Evolutionary conservation across 1,140 invertebrate species (phyloP).

Genomic region (Xylocopa sonorina): DNA sequence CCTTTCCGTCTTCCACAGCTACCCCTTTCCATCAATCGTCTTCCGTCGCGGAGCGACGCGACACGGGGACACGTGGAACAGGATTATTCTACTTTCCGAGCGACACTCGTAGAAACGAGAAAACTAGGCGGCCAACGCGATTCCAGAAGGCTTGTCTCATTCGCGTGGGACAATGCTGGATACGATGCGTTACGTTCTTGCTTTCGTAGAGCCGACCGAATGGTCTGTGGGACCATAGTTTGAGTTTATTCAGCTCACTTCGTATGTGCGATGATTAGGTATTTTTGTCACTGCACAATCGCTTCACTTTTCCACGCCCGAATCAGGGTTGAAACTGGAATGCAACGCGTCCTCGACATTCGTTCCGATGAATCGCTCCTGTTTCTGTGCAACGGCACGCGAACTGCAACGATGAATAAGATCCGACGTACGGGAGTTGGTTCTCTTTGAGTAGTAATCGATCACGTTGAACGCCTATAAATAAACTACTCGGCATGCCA

Average conservation of each 20-base stretch:
- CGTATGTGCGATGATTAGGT: neutral
- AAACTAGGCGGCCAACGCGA: neutral
- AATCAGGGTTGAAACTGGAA: neutral
- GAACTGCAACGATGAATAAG: conserved; percentile 33
- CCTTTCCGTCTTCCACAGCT: conserved; percentile 35
- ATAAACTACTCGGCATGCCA: conserved; percentile 22
- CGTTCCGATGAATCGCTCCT: neutral
- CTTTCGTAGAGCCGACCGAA: neutral
- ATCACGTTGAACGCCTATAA: conserved; percentile 35
- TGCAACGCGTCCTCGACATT: neutral
- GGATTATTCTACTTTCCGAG: neutral
- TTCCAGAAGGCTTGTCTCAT: neutral
- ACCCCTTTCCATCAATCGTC: too few relatives aligned
- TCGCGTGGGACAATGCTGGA: neutral
- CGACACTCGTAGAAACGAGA: neutral
- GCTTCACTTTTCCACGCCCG: neutral
- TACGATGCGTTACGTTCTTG: neutral
- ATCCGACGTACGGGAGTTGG: neutral
- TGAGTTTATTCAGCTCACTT: neutral
- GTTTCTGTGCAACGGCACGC: neutral
- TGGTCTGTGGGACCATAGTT: neutral
- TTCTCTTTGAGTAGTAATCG: neutral
- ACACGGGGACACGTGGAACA: neutral
- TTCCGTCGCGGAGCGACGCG: neutral
- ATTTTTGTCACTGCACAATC: too few relatives aligned